These are phyloP conservation scores for Asobara japonica DNA, from an alignment of 1,140 invertebrate species.

Conservation along the genomic window DNA sequence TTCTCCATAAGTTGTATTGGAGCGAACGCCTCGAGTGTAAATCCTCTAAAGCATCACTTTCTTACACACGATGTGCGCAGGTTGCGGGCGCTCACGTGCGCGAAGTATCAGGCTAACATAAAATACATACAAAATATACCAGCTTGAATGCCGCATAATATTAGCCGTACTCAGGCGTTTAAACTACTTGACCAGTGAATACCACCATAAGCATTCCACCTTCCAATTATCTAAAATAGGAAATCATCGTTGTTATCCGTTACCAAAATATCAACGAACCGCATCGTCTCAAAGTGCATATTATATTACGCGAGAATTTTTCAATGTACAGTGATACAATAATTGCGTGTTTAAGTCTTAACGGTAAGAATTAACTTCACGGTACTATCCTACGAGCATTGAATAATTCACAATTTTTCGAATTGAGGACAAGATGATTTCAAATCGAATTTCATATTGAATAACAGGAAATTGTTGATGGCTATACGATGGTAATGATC, in stretches of 20 bases:
- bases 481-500: neutral
- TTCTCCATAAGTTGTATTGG: no score
- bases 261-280: neutral
- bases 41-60: conserved; percentile 20
- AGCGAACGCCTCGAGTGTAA: no score
- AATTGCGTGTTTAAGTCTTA: neutral
- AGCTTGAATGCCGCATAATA: conserved; percentile 24
- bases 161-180: neutral
- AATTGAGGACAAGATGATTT: neutral
- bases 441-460: neutral
- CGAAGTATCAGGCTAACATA: conserved; percentile 42
- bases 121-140: neutral
- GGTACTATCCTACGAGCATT: neutral
- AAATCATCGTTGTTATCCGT: neutral
- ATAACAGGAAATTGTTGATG: neutral
- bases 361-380: conserved; percentile 3
- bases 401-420: neutral
- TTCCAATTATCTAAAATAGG: neutral
- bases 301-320: neutral
- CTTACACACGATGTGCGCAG: conserved; percentile 32
- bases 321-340: neutral
- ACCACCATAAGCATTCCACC: neutral
- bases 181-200: conserved; percentile 27
- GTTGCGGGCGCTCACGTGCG: conserved; percentile 39
- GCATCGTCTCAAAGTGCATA: neutral